These are phyloP conservation scores for Rhamnusium bicolor DNA, from an alignment of 2,888 invertebrate species.

Conservation along the genomic window DNA sequence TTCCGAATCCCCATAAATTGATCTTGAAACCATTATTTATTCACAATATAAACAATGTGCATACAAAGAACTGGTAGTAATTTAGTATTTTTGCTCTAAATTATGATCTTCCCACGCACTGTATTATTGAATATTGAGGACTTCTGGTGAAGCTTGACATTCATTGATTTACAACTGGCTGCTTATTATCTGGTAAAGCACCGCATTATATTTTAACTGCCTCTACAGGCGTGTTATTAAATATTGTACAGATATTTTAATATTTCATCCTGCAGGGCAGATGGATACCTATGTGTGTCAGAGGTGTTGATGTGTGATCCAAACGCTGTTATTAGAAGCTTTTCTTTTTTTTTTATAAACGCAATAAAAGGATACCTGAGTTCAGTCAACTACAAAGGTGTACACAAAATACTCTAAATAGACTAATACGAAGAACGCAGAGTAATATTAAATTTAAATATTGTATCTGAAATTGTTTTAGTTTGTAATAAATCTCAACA, in stretches of 20 bases:
- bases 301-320: slow-evolving; percentile 62
- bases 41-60: neutral
- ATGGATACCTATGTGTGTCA: slow-evolving; percentile 65
- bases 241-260: slow-evolving; percentile 69
- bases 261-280: slow-evolving; percentile 64
- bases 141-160: slow-evolving; percentile 56
- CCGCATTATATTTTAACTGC: slow-evolving; percentile 65
- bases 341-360: slow-evolving; percentile 36
- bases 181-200: slow-evolving; percentile 68
- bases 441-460: too few relatives aligned
- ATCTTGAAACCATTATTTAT: slow-evolving; percentile 1
- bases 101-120: slow-evolving; percentile 41
- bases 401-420: neutral
- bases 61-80: slow-evolving; percentile 6
- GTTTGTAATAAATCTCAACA: too few relatives aligned
- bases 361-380: neutral
- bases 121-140: slow-evolving; percentile 51
- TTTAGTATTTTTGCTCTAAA: slow-evolving; percentile 12
- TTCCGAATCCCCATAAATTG: neutral
- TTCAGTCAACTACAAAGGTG: neutral
- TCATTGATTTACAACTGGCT: slow-evolving; percentile 68
- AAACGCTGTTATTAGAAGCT: slow-evolving; percentile 59
- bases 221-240: slow-evolving; percentile 68
- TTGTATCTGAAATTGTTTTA: too few relatives aligned
- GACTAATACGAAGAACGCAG: neutral